Base-by-base conservation (phyloP, 2,888 invertebrate genomes). In the Hypselothyrea guttata region DNA sequence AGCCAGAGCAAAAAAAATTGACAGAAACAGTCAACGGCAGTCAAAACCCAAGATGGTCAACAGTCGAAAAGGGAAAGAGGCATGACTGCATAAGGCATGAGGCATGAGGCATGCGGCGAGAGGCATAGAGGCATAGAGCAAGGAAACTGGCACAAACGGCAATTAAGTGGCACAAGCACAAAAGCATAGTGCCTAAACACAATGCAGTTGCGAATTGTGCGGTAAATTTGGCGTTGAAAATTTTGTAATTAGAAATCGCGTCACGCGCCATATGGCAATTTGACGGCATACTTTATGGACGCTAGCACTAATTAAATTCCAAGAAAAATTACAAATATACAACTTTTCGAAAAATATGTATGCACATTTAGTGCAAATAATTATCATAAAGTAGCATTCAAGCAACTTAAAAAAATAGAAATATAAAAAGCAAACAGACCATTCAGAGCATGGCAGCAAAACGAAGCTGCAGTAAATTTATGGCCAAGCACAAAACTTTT, bases 401-500 rank as follows among this genome's bases (percentile, higher is more conserved):
- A 45, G 13, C 13, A 13, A 27, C 7, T 16, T n/a, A 13, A 37
- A 30, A 22, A 27, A 41, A 31, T 7, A 42, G 8, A 49, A 40
- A 35, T 16, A 42, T 33, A 40, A 55, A 58, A 40, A 28, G 27
- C 41, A 63, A 59, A 57, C 58, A 61, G 52, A 53, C 30, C 54
- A 71, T 56, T 61, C 60, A 56, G 68, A 68, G 68, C 57, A 54
- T 68, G 52, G 56, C 63, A 48, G 55, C 22, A 67, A 68, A 63
- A 68, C 58, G 60, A 49, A 59, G 60, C 69, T 75, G 64, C 64
- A 75, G 48, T 59, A 64, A 75, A 73, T 73, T 73, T 75, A 73
- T 73, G 72, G 60, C 34, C 35, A 22, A 40, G 56, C 57, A 44
- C 55, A 47, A 57, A 73, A 60, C 41, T 75, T 73, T 73, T 71